Evolutionary conservation across 2,113 vertebrate species (phyloP).

Genomic region (Actenoides lindsayi): DNA sequence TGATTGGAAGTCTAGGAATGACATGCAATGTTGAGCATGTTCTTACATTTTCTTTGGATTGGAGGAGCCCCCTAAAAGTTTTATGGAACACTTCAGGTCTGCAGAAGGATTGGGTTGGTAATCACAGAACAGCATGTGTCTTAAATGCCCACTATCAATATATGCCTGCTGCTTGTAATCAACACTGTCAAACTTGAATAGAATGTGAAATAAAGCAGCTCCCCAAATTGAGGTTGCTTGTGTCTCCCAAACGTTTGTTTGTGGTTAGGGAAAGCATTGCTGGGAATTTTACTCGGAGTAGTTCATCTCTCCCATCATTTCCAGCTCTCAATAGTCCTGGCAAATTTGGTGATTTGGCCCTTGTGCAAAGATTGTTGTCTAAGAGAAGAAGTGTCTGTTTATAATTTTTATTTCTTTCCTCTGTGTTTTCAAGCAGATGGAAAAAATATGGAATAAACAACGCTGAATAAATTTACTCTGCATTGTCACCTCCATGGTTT

Average conservation of each 20-base stretch:
- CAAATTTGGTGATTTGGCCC: background rate
- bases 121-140: background rate
- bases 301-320: background rate
- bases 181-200: background rate
- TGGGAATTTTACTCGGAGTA: background rate
- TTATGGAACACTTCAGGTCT: background rate
- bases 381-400: background rate
- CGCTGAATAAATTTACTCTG: background rate
- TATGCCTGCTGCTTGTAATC: background rate
- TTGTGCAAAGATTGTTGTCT: background rate
- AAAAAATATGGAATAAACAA: constrained; percentile 9
- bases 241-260: background rate
- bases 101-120: background rate
- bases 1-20: background rate
- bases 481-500: background rate
- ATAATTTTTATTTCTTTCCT: constrained; percentile 15
- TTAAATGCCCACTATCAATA: background rate
- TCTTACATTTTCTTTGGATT: background rate
- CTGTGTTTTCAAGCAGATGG: background rate
- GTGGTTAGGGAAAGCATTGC: background rate
- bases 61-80: background rate
- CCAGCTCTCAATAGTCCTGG: background rate
- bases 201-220: background rate
- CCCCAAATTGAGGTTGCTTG: background rate
- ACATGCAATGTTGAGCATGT: background rate